Conservation (phyloP, 1,140 invertebrate species). For the Onthophagus taurus region DNA sequence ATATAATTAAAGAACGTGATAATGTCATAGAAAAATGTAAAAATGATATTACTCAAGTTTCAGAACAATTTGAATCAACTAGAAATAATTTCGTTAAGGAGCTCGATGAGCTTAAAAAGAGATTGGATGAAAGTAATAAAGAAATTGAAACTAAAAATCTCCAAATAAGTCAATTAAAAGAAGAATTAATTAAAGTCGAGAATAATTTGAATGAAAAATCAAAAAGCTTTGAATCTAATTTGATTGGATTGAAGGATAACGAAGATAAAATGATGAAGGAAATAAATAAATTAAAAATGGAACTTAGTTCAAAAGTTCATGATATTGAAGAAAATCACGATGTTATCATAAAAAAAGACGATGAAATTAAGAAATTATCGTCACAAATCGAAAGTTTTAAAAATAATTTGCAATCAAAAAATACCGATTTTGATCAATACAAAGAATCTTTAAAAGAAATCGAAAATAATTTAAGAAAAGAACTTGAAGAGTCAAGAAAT, state of each 20-base stretch:
- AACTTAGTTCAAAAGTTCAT: not conserved
- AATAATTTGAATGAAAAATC: too few relatives aligned
- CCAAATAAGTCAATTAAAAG: not conserved
- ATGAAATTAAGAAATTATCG: not conserved
- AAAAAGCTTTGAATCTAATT: too few relatives aligned
- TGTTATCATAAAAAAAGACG: not conserved
- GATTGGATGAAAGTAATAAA: not conserved
- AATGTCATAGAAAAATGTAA: not conserved
- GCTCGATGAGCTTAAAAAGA: constrained; percentile 3
- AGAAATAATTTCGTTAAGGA: constrained; percentile 5
- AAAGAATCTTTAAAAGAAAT: constrained; percentile 1
- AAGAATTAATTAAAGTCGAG: too few relatives aligned
- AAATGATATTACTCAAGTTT: not conserved
- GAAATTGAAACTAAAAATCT: not conserved
- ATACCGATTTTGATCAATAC: not conserved
- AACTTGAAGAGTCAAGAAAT: constrained; percentile 5
- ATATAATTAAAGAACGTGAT: not conserved
- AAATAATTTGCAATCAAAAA: not conserved
- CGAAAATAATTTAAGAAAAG: constrained; percentile 5
- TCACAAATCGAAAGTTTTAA: not conserved
- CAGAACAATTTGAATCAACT: not conserved
- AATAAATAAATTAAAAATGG: constrained; percentile 6
- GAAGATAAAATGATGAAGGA: constrained; percentile 3
- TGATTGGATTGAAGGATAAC: too few relatives aligned
- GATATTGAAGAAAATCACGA: constrained; percentile 3